Base-by-base conservation (phyloP, 2,113 vertebrate genomes). In the Arothron firmamentum region DNA sequence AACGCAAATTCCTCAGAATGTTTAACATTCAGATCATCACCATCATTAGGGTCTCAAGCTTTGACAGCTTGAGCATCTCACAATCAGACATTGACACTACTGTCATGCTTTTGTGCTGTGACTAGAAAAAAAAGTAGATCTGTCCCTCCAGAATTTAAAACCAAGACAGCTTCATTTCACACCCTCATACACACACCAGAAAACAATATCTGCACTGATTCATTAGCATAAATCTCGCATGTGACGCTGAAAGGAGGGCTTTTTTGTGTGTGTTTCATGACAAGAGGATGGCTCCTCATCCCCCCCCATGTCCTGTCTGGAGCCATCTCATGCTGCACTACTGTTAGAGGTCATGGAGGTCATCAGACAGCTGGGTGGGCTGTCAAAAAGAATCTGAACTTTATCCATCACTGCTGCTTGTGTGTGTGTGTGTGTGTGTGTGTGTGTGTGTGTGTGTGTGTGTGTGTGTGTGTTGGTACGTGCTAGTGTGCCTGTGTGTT, bases 331-430 rank as follows among this genome's bases (percentile, higher is more conserved):
- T 62, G 58, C 53, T 57, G 8, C 58, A 63, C 57, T 11, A 20
- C 64, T 67, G 45, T 18, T 28, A 59, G 53, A 31, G 75, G 75
- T 77, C 77, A 59, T 0, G 13, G 9, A 25, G 79, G 70, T 85
- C 56, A 68, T 43, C 19, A 8, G 45, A 58, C 6, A 58, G 60
- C 60, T 17, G 53, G 63, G 25, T 25, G 56, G 53, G 43, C 62
- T 86, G 83, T 86, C 75, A 65, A 34, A 25, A 78, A 54, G 63
- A 57, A 78, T 79, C 12, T 61, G 28, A 75, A 76, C 69, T 78
- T 79, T 59, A 84, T 82, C 62, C 64, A 69, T 87, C 80, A 83
- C 42, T 50, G 52, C 48, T 21, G 67, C 43, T 28, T 16, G 1
- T 67, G n/a, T 20, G 21, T 56, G 60, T 57, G 62, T 66, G 62